phyloP scores from a whole-genome alignment of 2,113 vertebrate genomes.

The Aix galericulata region DNA sequence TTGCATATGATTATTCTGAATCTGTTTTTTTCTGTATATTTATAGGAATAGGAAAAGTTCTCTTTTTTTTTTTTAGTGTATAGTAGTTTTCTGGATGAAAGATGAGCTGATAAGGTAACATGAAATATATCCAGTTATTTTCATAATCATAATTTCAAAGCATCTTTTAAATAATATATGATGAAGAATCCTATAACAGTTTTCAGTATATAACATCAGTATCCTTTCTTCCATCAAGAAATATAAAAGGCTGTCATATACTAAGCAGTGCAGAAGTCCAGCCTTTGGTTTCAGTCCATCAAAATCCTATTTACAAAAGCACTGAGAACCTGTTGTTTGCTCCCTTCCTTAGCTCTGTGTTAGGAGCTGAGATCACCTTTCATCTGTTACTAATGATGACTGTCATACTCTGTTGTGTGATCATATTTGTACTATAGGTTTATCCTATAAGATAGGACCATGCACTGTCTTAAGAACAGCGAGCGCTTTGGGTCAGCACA shows the following conservation, averaged over 20 bases:
- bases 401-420: not conserved
- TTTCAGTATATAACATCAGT: not conserved
- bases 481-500: not conserved
- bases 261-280: not conserved
- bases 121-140: not conserved
- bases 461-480: not conserved
- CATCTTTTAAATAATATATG: not conserved
- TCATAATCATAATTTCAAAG: not conserved
- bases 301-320: not conserved
- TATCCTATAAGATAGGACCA: not conserved
- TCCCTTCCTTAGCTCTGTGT: not conserved
- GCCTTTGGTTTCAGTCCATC: not conserved
- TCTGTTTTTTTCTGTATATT: not conserved
- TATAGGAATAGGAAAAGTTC: not conserved
- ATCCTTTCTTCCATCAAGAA: not conserved
- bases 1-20: not conserved
- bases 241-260: not conserved
- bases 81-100: not conserved
- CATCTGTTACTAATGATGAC: not conserved
- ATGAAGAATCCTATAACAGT: not conserved
- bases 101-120: not conserved
- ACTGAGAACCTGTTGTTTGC: not conserved
- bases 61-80: not conserved
- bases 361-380: not conserved
- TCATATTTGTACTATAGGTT: not conserved